Percentiles rank a stretch among this genome's conserved stretches.
Evolutionary conservation across 1,140 invertebrate genomes (phyloP).

Genomic region (Bombus ignitus): DNA sequence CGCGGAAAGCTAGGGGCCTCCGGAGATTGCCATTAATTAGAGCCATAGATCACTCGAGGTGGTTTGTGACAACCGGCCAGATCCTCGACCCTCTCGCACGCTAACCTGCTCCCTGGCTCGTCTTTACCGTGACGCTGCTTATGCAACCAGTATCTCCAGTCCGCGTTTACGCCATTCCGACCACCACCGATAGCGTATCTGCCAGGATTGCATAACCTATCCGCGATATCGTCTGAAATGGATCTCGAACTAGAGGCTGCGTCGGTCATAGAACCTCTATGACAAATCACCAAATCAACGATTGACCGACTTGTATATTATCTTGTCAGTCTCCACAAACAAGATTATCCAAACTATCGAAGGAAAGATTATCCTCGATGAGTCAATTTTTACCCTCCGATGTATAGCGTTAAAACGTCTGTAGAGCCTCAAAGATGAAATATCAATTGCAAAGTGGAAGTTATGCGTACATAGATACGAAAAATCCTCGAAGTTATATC

Average conservation of each 20-base stretch:
- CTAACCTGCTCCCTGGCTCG: constrained; percentile 52
- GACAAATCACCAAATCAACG: constrained; percentile 4
- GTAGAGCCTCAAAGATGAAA: no score
- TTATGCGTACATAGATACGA: no score
- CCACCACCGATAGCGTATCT: constrained; percentile 54
- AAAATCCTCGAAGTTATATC: background rate
- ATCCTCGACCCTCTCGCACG: constrained; percentile 59
- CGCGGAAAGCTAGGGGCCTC: constrained; percentile 71
- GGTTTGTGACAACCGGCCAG: constrained; percentile 72
- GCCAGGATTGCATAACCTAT: constrained; percentile 49
- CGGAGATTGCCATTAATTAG: constrained; percentile 76
- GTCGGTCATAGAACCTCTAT: background rate
- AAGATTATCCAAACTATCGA: background rate
- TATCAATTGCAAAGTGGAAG: no score
- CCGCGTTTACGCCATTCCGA: constrained; percentile 23
- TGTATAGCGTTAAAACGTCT: no score
- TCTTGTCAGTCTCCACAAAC: background rate
- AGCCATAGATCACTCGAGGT: constrained; percentile 72
- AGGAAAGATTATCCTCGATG: background rate
- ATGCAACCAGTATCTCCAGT: constrained; percentile 42
- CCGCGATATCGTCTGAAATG: constrained; percentile 40
- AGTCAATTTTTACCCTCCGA: background rate
- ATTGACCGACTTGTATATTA: background rate
- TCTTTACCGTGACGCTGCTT: constrained; percentile 58
- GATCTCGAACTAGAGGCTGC: constrained; percentile 38